phyloP scores from a whole-genome alignment of 1,140 invertebrate genomes.

The Apis laboriosa region DNA sequence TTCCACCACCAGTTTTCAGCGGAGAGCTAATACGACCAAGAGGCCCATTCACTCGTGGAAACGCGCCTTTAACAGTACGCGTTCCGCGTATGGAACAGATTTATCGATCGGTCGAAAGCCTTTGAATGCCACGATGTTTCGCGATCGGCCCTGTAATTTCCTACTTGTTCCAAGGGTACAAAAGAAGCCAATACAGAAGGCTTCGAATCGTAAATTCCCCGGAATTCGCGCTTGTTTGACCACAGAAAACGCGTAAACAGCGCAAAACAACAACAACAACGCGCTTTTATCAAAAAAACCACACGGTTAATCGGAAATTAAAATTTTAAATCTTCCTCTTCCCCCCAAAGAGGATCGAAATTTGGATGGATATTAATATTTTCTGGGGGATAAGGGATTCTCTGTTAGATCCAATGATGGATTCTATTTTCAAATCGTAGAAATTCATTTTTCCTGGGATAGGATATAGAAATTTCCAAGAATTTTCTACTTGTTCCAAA shows the following conservation, averaged over 20 bases:
- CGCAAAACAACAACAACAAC: background rate
- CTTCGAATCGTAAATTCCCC: background rate
- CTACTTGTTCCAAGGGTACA: background rate
- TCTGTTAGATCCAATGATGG: too few species aligned
- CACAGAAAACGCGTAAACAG: background rate
- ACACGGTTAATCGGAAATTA: background rate
- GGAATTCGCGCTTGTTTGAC: background rate
- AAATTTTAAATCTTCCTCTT: background rate
- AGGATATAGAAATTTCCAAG: too few species aligned
- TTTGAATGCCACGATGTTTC: constrained; percentile 10
- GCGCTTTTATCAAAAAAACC: background rate
- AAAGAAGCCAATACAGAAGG: background rate
- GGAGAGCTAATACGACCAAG: background rate
- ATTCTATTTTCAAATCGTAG: too few species aligned
- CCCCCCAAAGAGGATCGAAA: background rate
- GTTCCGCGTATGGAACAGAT: constrained; percentile 50
- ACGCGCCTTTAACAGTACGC: constrained; percentile 33
- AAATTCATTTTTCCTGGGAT: too few species aligned
- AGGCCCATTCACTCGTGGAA: background rate
- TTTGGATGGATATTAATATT: background rate
- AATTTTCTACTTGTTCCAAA: constrained; percentile 6
- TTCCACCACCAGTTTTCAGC: too few species aligned
- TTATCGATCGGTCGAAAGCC: constrained; percentile 50
- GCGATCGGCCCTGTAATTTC: constrained; percentile 12
- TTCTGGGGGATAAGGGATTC: too few species aligned